Conservation (phyloP, 1,140 invertebrate species). For the Elysia chlorotica region DNA sequence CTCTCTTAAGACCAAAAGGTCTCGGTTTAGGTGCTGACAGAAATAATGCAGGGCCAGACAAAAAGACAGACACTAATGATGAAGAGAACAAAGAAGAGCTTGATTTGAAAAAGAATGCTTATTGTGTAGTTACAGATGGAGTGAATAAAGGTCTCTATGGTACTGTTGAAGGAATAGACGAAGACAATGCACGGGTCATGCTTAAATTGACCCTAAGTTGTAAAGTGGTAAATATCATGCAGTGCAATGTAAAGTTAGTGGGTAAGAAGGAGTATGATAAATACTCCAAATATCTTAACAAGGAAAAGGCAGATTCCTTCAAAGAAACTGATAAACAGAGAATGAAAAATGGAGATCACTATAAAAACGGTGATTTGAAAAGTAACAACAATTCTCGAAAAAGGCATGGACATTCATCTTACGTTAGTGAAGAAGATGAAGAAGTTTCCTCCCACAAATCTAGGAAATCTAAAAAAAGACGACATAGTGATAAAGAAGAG, state of each 20-base stretch:
- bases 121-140: constrained; percentile 51
- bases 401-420: constrained; percentile 14
- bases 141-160: constrained; percentile 80
- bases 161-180: constrained; percentile 82
- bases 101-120: constrained; percentile 49
- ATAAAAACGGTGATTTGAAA: background rate
- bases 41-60: constrained; percentile 33
- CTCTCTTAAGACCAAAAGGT: constrained; percentile 81
- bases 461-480: background rate
- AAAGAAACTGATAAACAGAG: constrained; percentile 41
- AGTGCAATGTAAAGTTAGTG: constrained; percentile 78
- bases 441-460: background rate
- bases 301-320: constrained; percentile 52
- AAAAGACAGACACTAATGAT: constrained; percentile 33
- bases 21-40: constrained; percentile 84
- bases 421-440: constrained; percentile 25
- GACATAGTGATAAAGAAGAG: background rate
- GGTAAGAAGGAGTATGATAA: constrained; percentile 78
- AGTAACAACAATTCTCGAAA: background rate
- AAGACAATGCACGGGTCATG: constrained; percentile 79
- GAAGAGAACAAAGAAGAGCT: constrained; percentile 39
- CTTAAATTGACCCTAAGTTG: constrained; percentile 78
- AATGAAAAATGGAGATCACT: constrained; percentile 7
- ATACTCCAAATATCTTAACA: constrained; percentile 71
- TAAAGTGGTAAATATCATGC: constrained; percentile 74